Conservation (phyloP, 1,140 invertebrate species). For the Scylla paramamosain region DNA sequence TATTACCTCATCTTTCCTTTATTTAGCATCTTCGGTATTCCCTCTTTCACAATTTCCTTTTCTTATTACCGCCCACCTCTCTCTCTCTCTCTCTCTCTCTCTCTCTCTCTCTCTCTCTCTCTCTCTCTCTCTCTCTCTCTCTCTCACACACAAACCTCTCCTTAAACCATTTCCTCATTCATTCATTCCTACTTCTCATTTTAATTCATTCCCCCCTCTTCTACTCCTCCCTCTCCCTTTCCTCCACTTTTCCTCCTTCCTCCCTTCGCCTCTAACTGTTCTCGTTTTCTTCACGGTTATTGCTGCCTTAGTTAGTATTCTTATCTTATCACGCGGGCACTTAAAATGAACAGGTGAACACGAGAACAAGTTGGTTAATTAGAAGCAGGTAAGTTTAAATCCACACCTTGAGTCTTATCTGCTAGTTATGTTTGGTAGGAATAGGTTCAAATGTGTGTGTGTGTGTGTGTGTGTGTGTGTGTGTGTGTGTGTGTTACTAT, state of each 20-base stretch:
- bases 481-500: not conserved
- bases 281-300: not conserved
- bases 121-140: too few species aligned
- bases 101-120: too few species aligned
- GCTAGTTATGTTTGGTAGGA: too few species aligned
- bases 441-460: not conserved
- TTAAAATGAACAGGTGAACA: not conserved
- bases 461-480: conserved; percentile 20
- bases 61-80: too few species aligned
- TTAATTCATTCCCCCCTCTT: not conserved
- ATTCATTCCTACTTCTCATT: not conserved
- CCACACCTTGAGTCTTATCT: too few species aligned
- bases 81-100: too few species aligned
- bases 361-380: not conserved
- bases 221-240: not conserved
- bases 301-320: not conserved
- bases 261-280: not conserved
- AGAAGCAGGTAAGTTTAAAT: not conserved
- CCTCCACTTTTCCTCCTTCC: not conserved
- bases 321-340: not conserved
- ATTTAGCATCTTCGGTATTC: too few species aligned
- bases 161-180: not conserved
- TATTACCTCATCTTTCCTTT: too few species aligned
- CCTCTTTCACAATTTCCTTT: too few species aligned
- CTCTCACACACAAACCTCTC: too few species aligned